A percentile compares a stretch with the other conserved stretches of the same genome.
phyloP scores from a whole-genome alignment of 2,797 vertebrate species.

The Cyclura pinguis region DNA sequence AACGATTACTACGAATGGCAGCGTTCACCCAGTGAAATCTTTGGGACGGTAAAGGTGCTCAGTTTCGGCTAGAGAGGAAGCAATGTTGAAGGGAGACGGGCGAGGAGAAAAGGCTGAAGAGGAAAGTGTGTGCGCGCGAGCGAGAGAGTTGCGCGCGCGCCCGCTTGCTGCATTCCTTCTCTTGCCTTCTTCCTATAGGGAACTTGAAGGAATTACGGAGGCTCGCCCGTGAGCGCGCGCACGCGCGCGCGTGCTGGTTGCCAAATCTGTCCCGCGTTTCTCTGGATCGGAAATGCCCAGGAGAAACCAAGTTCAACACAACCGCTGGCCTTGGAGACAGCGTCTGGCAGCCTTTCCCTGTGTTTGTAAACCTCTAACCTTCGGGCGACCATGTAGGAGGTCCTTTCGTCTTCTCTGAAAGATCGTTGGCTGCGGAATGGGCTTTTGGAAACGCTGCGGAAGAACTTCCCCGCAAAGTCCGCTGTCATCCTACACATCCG shows the following conservation, averaged over 20 bases:
- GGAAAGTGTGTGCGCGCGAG: background rate
- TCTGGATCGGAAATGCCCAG: conserved; percentile 30
- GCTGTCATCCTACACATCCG: background rate
- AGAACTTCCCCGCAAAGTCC: conserved; percentile 28
- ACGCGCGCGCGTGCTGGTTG: background rate
- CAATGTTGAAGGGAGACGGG: no score
- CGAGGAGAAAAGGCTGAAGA: background rate
- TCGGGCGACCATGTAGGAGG: conserved; percentile 32
- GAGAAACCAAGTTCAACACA: conserved; percentile 42
- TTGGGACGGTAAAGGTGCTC: no score
- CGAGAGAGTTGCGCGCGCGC: no score
- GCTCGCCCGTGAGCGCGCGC: no score
- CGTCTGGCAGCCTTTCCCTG: conserved; percentile 40
- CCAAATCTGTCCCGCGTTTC: conserved; percentile 28
- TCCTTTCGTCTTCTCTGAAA: conserved; percentile 50
- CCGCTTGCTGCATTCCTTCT: no score
- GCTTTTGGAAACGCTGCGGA: conserved; percentile 36
- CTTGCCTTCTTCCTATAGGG: background rate
- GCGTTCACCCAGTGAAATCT: no score
- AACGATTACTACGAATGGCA: no score
- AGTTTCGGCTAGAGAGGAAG: no score
- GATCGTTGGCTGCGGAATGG: conserved; percentile 19
- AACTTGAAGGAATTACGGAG: background rate
- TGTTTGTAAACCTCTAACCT: conserved; percentile 24
- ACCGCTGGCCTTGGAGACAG: conserved; percentile 52